Conservation (phyloP, 2,797 vertebrate genomes). For the Mionectes olivaceus region DNA sequence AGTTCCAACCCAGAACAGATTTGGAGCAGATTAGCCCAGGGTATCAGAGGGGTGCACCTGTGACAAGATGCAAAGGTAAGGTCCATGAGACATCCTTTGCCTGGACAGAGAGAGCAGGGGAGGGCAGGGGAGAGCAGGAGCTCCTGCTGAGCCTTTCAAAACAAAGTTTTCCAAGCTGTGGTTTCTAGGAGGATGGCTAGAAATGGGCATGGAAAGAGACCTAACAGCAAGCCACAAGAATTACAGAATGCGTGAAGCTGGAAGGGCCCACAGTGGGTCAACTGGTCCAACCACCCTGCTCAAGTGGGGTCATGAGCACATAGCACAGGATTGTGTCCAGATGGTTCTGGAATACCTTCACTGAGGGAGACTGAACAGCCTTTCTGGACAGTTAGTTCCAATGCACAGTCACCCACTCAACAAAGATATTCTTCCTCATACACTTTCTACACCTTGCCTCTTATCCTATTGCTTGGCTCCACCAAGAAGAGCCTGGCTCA, state of each 20-base stretch:
- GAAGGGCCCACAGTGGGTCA: rapidly evolving
- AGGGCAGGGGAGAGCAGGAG: background rate
- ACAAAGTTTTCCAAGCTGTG: background rate
- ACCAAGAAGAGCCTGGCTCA: rapidly evolving
- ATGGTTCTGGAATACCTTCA: background rate
- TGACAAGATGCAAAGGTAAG: background rate
- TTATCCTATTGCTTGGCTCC: background rate
- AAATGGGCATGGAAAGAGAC: background rate
- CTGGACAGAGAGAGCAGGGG: background rate
- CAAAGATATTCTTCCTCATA: background rate
- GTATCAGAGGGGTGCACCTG: background rate
- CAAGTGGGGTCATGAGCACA: background rate
- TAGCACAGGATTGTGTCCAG: background rate
- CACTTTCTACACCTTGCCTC: background rate
- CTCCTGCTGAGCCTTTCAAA: background rate
- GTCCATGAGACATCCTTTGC: background rate
- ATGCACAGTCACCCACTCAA: background rate
- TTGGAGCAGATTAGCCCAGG: background rate
- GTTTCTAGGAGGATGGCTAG: background rate
- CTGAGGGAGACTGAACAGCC: background rate
- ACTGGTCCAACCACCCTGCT: background rate
- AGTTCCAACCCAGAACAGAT: background rate
- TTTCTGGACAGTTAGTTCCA: background rate
- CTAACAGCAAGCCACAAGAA: background rate
- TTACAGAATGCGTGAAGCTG: background rate